Evolutionary conservation across 2,888 invertebrate species (phyloP).

Genomic region (Schizaphis graminum): DNA sequence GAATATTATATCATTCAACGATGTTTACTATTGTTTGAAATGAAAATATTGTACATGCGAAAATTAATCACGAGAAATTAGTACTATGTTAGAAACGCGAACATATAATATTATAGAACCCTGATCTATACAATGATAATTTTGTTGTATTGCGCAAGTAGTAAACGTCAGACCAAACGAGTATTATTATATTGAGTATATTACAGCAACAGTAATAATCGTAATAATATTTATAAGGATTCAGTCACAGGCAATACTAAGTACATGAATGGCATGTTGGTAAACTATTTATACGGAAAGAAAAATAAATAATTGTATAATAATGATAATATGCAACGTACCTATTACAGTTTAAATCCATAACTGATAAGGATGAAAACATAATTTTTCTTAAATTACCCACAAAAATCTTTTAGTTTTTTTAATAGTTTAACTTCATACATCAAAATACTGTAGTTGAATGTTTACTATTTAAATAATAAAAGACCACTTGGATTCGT

Average conservation of each 20-base stretch:
- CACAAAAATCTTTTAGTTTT: neutral
- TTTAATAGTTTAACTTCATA: too few relatives aligned
- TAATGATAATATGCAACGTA: too few relatives aligned
- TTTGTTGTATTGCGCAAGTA: constrained; percentile 24
- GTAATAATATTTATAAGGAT: constrained; percentile 5
- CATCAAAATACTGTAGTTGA: too few relatives aligned
- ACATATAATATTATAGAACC: neutral
- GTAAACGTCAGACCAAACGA: neutral
- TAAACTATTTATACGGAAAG: neutral
- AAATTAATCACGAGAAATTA: neutral
- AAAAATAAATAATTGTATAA: neutral
- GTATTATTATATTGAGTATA: neutral
- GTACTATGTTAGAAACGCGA: neutral
- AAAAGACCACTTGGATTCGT: neutral
- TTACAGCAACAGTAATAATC: neutral
- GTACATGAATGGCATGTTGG: neutral
- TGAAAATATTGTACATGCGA: neutral
- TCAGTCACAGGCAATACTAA: constrained; percentile 5
- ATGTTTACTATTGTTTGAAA: neutral
- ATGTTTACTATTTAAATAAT: neutral
- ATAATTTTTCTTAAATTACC: neutral
- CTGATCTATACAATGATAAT: constrained; percentile 9
- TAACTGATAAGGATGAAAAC: neutral
- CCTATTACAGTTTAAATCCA: too few relatives aligned
- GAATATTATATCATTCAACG: neutral